Conservation (phyloP, 2,888 invertebrate species). For the Copidosoma aretas region DNA sequence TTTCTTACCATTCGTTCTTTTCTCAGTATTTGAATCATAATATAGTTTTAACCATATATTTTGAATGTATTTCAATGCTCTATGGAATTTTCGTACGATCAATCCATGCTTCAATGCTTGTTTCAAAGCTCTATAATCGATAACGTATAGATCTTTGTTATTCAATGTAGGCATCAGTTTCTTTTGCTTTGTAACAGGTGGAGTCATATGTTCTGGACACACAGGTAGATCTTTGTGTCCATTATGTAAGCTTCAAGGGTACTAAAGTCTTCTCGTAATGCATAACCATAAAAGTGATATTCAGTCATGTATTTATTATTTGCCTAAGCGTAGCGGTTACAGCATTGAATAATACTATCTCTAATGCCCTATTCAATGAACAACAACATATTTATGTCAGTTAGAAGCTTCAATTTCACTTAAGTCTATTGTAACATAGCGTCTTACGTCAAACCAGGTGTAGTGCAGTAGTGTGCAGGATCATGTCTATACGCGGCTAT, state of each 20-base stretch:
- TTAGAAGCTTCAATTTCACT: too few relatives aligned
- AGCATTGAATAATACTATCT: too few relatives aligned
- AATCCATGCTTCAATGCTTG: conserved; percentile 41
- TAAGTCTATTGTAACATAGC: too few relatives aligned
- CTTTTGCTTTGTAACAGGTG: not conserved
- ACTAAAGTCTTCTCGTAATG: conserved; percentile 29
- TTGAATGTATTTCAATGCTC: conserved; percentile 56
- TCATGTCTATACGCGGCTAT: too few relatives aligned
- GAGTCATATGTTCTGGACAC: conserved; percentile 34
- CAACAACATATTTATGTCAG: too few relatives aligned
- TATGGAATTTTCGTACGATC: conserved; percentile 50
- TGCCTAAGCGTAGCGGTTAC: too few relatives aligned
- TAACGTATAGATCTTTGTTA: conserved; percentile 44
- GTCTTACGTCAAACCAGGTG: too few relatives aligned
- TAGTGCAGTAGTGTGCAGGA: too few relatives aligned
- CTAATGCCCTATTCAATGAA: too few relatives aligned
- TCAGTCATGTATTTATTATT: too few relatives aligned
- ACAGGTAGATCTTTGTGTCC: conserved; percentile 49
- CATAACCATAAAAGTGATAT: conserved; percentile 25
- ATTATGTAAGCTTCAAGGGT: conserved; percentile 22
- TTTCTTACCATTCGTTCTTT: conserved; percentile 48
- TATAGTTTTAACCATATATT: conserved; percentile 55
- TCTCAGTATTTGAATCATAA: conserved; percentile 57
- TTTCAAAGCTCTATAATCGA: conserved; percentile 46
- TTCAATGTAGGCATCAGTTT: conserved; percentile 1